These are phyloP conservation scores for Neoitamus cyanurus DNA, from an alignment of 2,888 invertebrate genomes.

Conservation along the genomic window DNA sequence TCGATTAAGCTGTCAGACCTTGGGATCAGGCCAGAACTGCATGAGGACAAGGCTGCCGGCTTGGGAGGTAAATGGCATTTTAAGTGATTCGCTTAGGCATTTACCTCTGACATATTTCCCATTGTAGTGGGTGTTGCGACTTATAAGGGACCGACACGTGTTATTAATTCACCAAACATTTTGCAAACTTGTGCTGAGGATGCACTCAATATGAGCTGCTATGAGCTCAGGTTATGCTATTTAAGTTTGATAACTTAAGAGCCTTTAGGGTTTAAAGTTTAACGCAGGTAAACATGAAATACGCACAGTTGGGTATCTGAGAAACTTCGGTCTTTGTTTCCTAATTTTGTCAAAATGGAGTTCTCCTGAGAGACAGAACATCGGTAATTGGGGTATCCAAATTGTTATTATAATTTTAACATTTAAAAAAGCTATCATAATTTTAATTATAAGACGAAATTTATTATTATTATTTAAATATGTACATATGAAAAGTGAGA, in stretches of 20 bases:
- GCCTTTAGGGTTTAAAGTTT: too few species aligned
- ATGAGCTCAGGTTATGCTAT: not conserved
- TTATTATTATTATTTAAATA: too few species aligned
- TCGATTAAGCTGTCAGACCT: not conserved
- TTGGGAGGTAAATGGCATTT: not conserved
- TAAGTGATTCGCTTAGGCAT: not conserved
- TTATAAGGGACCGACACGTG: not conserved
- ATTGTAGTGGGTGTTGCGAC: not conserved
- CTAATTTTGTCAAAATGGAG: not conserved
- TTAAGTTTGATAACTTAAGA: not conserved
- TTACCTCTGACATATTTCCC: not conserved
- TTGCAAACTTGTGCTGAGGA: not conserved
- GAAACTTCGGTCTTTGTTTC: not conserved
- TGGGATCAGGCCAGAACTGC: not conserved
- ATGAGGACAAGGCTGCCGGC: not conserved
- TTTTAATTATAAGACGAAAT: too few species aligned
- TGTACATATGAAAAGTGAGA: too few species aligned
- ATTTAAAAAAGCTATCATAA: too few species aligned
- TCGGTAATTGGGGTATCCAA: too few species aligned
- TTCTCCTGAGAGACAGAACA: not conserved
- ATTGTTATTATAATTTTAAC: too few species aligned
- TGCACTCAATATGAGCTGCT: not conserved
- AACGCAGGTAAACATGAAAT: not conserved
- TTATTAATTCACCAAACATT: not conserved
- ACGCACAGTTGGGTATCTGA: not conserved